Base-by-base conservation (phyloP, 2,113 vertebrate genomes). In the Kobus ellipsiprymnus region DNA sequence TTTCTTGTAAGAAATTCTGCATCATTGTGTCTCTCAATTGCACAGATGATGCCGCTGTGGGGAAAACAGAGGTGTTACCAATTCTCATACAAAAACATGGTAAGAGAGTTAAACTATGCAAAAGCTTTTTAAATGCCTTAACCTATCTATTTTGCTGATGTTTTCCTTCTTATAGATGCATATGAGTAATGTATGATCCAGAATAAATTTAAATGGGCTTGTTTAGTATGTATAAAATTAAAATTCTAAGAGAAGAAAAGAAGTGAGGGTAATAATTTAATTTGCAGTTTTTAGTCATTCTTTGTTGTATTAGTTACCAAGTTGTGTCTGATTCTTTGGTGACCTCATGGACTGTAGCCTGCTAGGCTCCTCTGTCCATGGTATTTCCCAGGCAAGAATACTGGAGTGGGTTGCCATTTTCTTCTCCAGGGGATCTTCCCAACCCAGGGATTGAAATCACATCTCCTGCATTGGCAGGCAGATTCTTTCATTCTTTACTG, bases 181-280 rank as follows among this genome's bases (percentile, higher is more conserved):
- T 25, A 67, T 48, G 64, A 64, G 44, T 90, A 90, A 60, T 82
- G 48, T 36, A 60, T 62, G 19, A 95, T 36, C 15, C n/a, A 16
- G 55, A 91, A 64, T 77, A 94, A 90, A 77, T 85, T n/a, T 64
- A 80, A 94, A 77, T 46, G 12, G 59, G 25, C 29, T 92, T 7
- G 78, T 60, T 64, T 77, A 90, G 9, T 77, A 40, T 21, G 23
- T 46, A 60, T 59, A 55, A 78, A 94, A 82, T 92, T 93, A 80
- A 96, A 97, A 91, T 67, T 96, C 44, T 91, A 82, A 94, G 48
- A 93, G 50, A 82, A n/a, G n/a, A 55, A 89, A 88, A 85, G 89
- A 81, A 50, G 13, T 4, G 88, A 44, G 10, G n/a, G 9, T 19
- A 74, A 84, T 91, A 91, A 83, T 96, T 97, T 89, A 91, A 54